A percentile compares a stretch with the other conserved stretches of the same genome.
Conservation (phyloP, 2,888 invertebrate genomes). For the Brachypterus glaber region DNA sequence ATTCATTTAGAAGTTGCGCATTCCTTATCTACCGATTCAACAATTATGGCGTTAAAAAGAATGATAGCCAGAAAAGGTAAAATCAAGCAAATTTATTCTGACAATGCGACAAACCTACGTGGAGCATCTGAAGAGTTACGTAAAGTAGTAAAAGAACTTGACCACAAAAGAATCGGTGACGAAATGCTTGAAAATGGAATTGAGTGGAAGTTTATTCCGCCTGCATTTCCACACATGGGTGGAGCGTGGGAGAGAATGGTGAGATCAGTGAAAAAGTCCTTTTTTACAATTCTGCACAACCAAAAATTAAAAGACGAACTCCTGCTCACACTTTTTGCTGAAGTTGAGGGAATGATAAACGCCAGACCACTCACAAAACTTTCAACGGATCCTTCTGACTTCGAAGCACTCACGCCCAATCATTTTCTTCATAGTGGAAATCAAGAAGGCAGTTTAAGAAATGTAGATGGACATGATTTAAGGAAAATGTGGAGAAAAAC, state of each 20-base stretch:
- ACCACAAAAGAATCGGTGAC: too few species aligned
- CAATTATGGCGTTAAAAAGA: conserved; percentile 9
- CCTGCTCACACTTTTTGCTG: background rate
- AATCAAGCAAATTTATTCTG: too few species aligned
- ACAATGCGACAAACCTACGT: too few species aligned
- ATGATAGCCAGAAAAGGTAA: background rate
- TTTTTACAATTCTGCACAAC: too few species aligned
- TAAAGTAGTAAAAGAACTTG: too few species aligned
- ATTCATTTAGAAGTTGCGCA: conserved; percentile 10
- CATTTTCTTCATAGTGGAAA: background rate
- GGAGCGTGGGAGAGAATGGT: too few species aligned
- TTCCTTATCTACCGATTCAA: conserved; percentile 4
- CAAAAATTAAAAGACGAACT: too few species aligned
- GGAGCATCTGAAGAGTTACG: too few species aligned
- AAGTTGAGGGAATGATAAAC: conserved; percentile 2
- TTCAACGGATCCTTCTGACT: conserved; percentile 4
- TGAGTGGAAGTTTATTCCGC: too few species aligned
- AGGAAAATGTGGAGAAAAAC: conserved; percentile 3
- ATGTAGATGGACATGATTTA: background rate
- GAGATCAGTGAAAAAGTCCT: too few species aligned
- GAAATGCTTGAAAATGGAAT: too few species aligned
- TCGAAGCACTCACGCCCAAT: conserved; percentile 6
- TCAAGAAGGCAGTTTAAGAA: background rate
- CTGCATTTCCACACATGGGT: too few species aligned
- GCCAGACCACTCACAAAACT: conserved; percentile 7